A percentile compares a stretch with the other conserved stretches of the same genome.
These are phyloP conservation scores for Synergus gifuensis DNA, from an alignment of 2,888 invertebrate species.

Conservation along the genomic window DNA sequence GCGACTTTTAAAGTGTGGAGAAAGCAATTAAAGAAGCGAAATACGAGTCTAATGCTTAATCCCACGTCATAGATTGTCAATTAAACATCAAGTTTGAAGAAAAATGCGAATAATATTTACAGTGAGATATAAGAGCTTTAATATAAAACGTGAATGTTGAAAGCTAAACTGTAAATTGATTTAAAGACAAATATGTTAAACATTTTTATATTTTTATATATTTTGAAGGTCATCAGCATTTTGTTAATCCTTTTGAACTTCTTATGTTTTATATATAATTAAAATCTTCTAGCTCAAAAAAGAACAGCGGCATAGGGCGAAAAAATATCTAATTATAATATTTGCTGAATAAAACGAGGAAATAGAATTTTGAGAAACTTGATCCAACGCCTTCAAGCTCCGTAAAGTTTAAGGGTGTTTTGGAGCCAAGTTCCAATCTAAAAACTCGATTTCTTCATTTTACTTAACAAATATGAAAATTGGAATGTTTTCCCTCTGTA, in stretches of 20 bases:
- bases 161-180: neutral
- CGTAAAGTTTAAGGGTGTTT: too few species aligned
- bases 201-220: neutral
- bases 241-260: neutral
- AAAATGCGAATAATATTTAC: neutral
- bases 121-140: neutral
- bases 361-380: too few species aligned
- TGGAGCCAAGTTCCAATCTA: too few species aligned
- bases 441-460: too few species aligned
- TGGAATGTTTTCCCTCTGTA: too few species aligned
- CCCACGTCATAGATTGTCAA: constrained; percentile 4
- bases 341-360: too few species aligned
- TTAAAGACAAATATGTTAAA: neutral
- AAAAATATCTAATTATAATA: too few species aligned
- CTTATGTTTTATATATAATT: neutral
- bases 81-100: neutral
- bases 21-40: neutral
- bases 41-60: neutral
- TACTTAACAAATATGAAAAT: too few species aligned
- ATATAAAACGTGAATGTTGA: neutral
- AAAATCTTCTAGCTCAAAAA: too few species aligned
- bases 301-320: too few species aligned
- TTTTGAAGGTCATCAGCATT: neutral
- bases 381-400: too few species aligned
- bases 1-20: neutral